Percentiles rank a stretch among this genome's conserved stretches.
phyloP scores from a whole-genome alignment of 1,140 invertebrate species.

The Arion vulgaris region DNA sequence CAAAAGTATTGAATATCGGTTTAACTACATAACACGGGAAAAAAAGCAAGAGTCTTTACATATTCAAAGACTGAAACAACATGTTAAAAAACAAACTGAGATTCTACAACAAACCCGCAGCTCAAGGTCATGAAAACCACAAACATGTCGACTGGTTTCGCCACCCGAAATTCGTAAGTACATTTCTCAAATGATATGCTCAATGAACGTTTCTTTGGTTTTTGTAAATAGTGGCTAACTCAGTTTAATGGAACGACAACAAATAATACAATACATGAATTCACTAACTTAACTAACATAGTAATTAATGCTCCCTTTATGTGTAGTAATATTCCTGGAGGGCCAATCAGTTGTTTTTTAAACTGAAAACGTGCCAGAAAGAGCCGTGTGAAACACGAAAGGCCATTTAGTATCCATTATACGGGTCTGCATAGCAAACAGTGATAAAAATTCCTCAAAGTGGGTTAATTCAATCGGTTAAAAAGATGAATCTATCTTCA shows the following conservation, averaged over 20 bases:
- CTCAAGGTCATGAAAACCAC: neutral
- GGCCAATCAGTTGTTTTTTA: neutral
- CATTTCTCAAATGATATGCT: conserved; percentile 4
- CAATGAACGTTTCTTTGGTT: neutral
- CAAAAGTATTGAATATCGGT: no score
- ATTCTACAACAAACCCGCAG: neutral
- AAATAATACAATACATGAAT: neutral
- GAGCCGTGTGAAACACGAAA: neutral
- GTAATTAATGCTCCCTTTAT: conserved; percentile 9
- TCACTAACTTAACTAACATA: neutral
- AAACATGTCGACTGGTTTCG: neutral
- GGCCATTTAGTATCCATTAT: conserved; percentile 6
- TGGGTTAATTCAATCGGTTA: conserved; percentile 11
- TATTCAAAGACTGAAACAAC: neutral
- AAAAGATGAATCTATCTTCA: neutral
- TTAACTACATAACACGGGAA: no score
- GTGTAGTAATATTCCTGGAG: neutral
- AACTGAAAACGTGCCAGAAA: neutral
- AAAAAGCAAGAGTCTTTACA: no score
- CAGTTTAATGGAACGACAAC: conserved; percentile 5
- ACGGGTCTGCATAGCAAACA: neutral
- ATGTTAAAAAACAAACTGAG: neutral
- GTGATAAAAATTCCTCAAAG: conserved; percentile 16
- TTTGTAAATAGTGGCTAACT: conserved; percentile 7
- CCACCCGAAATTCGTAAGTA: neutral